Evolutionary conservation across 2,888 invertebrate genomes (phyloP).

Genomic region (Himalopsyche tibetana): DNA sequence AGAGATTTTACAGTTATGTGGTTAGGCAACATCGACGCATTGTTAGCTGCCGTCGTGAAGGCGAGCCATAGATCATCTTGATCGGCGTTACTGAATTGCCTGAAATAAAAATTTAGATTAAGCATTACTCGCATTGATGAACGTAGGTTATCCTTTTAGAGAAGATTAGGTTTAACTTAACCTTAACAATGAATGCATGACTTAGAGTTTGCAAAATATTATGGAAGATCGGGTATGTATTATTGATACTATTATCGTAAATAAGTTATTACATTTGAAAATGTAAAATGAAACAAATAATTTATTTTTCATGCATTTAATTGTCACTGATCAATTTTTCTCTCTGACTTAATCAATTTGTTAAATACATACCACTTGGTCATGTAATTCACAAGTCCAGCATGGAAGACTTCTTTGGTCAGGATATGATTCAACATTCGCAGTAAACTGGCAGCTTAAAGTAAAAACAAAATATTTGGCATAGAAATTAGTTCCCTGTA

Average conservation of each 20-base stretch:
- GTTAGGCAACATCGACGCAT: constrained; percentile 69
- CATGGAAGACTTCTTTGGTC: constrained; percentile 74
- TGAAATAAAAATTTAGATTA: constrained; percentile 66
- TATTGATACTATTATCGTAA: too few relatives aligned
- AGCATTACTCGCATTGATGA: too few relatives aligned
- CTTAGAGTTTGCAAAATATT: too few relatives aligned
- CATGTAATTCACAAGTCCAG: constrained; percentile 76
- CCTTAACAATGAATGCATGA: too few relatives aligned
- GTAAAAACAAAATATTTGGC: constrained; percentile 41
- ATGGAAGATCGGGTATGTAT: too few relatives aligned
- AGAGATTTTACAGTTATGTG: constrained; percentile 77
- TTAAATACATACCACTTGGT: constrained; percentile 75
- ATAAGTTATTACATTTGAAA: too few relatives aligned
- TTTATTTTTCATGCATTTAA: neutral
- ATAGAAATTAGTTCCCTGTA: too few relatives aligned
- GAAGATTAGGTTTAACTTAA: too few relatives aligned
- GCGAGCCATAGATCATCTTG: constrained; percentile 83
- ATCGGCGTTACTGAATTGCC: constrained; percentile 79
- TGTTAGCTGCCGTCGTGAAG: constrained; percentile 72
- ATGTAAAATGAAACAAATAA: too few relatives aligned
- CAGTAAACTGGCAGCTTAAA: constrained; percentile 76
- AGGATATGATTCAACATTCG: constrained; percentile 79
- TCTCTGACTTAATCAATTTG: neutral
- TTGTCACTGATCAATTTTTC: too few relatives aligned
- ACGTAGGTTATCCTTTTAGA: too few relatives aligned